Conservation (phyloP, 2,113 vertebrate species). For the Alosa alosa region DNA sequence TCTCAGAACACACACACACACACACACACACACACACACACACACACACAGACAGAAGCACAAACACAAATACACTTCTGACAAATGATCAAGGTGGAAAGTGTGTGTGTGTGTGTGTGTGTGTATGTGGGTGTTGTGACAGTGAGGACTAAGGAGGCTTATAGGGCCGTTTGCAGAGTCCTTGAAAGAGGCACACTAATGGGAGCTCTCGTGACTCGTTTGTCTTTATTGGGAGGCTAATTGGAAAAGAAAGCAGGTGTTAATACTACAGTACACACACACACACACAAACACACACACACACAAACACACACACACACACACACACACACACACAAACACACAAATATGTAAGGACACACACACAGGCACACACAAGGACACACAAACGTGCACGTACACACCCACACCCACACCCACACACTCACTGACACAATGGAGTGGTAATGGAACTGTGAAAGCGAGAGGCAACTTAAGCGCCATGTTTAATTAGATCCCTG, state of each 20-base stretch:
- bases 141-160: not conserved
- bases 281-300: constrained; percentile 7
- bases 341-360: not conserved
- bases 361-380: not conserved
- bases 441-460: constrained; percentile 50
- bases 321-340: not conserved
- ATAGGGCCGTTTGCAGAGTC: not conserved
- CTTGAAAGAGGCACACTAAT: constrained; percentile 57
- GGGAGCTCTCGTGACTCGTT: constrained; percentile 53
- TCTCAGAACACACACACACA: not conserved
- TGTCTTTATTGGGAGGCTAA: constrained; percentile 62
- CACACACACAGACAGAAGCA: not conserved
- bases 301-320: not conserved
- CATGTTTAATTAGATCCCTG: constrained; percentile 55
- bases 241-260: constrained; percentile 59
- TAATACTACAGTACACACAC: constrained; percentile 20
- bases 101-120: constrained; percentile 11
- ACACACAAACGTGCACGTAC: not conserved
- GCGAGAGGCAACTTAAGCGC: constrained; percentile 49
- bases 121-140: not conserved
- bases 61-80: not conserved
- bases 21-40: not conserved
- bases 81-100: too few relatives aligned
- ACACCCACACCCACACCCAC: not conserved
- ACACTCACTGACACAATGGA: constrained; percentile 21